Evolutionary conservation across 2,113 vertebrate species (phyloP).

Genomic region (Cololabis saira): DNA sequence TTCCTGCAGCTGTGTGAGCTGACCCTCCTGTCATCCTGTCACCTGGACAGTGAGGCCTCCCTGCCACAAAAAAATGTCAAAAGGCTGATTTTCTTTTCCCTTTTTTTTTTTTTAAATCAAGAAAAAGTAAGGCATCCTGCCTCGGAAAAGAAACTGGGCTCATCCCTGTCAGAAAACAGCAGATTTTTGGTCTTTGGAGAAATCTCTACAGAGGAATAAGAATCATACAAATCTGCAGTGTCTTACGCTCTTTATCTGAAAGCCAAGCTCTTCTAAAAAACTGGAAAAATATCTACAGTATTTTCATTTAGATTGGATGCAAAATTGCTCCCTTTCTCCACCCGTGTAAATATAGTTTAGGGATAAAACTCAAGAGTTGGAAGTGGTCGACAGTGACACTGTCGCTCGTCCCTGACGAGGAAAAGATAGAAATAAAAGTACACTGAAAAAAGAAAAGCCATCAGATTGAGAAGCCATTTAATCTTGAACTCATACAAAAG

Average conservation of each 20-base stretch:
- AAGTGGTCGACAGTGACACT: slow-evolving; percentile 18
- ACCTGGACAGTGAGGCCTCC: not conserved
- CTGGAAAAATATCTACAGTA: slow-evolving; percentile 55
- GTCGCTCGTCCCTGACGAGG: slow-evolving; percentile 27
- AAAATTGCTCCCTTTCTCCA: slow-evolving; percentile 12
- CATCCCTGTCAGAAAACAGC: no score
- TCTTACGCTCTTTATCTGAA: not conserved
- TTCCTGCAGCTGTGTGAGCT: no score
- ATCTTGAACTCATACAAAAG: slow-evolving; percentile 72
- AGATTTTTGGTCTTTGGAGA: not conserved
- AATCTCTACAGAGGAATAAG: slow-evolving; percentile 7
- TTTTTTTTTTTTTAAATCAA: not conserved
- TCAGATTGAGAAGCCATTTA: slow-evolving; percentile 65
- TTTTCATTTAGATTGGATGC: slow-evolving; percentile 16
- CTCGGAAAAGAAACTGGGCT: not conserved
- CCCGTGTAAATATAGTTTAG: slow-evolving; percentile 21
- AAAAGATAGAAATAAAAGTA: slow-evolving; percentile 28
- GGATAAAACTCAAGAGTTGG: slow-evolving; percentile 1
- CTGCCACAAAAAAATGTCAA: not conserved
- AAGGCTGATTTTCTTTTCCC: not conserved
- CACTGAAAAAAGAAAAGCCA: slow-evolving; percentile 26
- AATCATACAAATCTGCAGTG: slow-evolving; percentile 29
- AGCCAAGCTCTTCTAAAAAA: slow-evolving; percentile 45
- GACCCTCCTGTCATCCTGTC: not conserved
- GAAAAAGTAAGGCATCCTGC: not conserved